Evolutionary conservation across 2,797 vertebrate species (phyloP).

Genomic region (Lophotriccus pileatus): DNA sequence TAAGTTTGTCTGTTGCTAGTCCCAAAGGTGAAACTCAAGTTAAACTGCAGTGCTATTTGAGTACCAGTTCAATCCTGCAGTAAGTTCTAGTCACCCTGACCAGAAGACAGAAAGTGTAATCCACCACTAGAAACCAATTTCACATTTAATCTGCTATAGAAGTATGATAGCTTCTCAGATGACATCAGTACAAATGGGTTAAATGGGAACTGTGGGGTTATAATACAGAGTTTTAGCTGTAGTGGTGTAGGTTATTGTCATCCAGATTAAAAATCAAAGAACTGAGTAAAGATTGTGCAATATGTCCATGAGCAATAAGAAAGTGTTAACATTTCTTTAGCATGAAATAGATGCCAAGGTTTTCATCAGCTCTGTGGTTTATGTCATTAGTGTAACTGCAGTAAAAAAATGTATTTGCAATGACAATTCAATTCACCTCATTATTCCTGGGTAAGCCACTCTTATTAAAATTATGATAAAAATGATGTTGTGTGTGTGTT

Average conservation of each 20-base stretch:
- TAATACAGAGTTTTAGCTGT: not conserved
- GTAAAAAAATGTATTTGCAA: not conserved
- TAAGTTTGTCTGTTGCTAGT: not conserved
- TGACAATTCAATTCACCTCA: not conserved
- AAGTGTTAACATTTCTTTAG: not conserved
- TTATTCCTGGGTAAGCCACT: not conserved
- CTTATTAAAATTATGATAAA: not conserved
- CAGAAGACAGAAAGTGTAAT: not conserved
- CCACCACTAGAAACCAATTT: not conserved
- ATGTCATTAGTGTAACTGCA: not conserved
- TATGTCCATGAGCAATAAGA: not conserved
- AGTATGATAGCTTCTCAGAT: not conserved
- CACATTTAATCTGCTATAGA: not conserved
- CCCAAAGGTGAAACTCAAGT: not conserved
- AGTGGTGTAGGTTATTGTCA: not conserved
- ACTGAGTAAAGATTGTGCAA: not conserved
- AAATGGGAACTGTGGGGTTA: not conserved
- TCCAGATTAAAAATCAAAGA: not conserved
- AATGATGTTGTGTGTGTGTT: not conserved
- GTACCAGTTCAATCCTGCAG: not conserved
- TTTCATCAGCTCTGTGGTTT: not conserved
- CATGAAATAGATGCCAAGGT: not conserved
- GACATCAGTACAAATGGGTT: not conserved
- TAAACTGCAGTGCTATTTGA: not conserved
- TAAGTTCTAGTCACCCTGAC: not conserved